phyloP scores from a whole-genome alignment of 1,140 invertebrate species.

The Calephelis virginiensis region DNA sequence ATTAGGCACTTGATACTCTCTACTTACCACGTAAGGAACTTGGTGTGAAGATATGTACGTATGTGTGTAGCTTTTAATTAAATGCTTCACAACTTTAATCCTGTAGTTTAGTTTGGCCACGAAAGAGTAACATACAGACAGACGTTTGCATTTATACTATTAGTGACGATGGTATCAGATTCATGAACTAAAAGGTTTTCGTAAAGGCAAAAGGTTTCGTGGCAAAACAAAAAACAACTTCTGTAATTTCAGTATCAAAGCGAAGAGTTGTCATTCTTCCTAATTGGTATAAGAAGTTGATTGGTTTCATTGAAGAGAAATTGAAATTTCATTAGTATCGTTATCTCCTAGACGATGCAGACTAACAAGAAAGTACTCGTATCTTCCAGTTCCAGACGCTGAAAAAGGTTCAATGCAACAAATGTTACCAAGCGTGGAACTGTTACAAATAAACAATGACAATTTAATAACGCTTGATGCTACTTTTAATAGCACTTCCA shows the following conservation, averaged over 20 bases:
- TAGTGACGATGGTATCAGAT: no score
- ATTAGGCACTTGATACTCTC: no score
- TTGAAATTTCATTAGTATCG: constrained; percentile 56
- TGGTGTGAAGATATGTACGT: no score
- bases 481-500: not conserved
- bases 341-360: constrained; percentile 42
- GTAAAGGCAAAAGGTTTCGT: not conserved
- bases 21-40: no score
- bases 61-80: no score
- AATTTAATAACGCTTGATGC: not conserved
- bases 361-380: constrained; percentile 38
- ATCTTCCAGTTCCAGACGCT: constrained; percentile 35
- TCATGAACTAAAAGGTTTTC: not conserved
- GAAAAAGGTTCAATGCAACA: constrained; percentile 38
- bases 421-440: constrained; percentile 24
- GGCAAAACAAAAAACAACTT: not conserved
- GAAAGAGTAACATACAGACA: no score
- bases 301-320: constrained; percentile 48
- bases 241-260: constrained; percentile 1
- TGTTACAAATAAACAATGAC: constrained; percentile 14
- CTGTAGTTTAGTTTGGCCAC: no score
- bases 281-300: constrained; percentile 33
- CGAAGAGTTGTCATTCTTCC: constrained; percentile 1
- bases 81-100: no score
- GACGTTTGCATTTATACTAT: no score